phyloP scores from a whole-genome alignment of 2,113 vertebrate genomes.

The Pica pica region DNA sequence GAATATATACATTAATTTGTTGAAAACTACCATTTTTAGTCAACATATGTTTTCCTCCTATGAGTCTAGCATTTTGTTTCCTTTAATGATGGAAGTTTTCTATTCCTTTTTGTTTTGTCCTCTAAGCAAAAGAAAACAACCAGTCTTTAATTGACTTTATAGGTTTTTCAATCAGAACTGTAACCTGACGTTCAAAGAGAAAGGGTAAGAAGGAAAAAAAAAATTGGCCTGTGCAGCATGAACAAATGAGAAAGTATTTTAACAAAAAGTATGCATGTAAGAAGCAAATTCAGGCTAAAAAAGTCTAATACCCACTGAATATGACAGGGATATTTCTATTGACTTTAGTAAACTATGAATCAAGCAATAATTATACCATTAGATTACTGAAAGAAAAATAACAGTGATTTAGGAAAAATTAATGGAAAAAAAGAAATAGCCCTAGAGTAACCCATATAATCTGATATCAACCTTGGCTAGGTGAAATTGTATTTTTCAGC shows the following conservation, averaged over 20 bases:
- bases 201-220: neutral
- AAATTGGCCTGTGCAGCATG: neutral
- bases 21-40: neutral
- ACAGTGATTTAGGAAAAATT: neutral
- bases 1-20: neutral
- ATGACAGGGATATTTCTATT: neutral
- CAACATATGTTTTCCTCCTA: neutral
- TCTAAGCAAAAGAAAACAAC: neutral
- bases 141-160: neutral
- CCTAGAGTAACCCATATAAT: neutral
- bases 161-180: neutral
- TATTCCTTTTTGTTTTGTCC: neutral
- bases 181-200: neutral
- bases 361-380: slow-evolving; percentile 11
- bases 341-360: neutral
- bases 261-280: neutral
- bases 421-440: neutral
- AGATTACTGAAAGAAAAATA: slow-evolving; percentile 27
- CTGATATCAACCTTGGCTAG: neutral
- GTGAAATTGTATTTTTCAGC: neutral
- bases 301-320: neutral
- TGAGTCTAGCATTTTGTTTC: neutral
- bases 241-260: neutral
- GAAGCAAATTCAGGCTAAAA: neutral
- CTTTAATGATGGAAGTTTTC: neutral